Conservation (phyloP, 2,113 vertebrate species). For the Rafetus swinhoei region DNA sequence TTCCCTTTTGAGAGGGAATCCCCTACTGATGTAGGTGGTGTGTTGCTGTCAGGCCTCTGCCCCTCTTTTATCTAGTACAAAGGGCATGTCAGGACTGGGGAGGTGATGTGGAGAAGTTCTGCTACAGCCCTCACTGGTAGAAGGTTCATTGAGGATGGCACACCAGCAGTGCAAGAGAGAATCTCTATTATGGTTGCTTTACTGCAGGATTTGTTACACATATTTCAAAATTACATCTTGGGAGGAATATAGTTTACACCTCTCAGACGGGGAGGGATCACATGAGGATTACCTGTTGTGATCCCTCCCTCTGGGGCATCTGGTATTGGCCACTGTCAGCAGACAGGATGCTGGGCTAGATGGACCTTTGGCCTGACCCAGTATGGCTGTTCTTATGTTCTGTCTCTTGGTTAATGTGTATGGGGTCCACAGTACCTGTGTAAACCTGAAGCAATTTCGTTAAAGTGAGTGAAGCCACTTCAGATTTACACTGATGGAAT, state of each 20-base stretch:
- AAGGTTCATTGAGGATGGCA: background rate
- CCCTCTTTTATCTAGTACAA: background rate
- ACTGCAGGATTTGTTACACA: background rate
- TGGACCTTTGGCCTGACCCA: no score
- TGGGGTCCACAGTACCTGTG: background rate
- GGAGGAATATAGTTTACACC: background rate
- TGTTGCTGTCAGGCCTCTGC: no score
- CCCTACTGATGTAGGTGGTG: background rate
- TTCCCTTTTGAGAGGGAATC: background rate
- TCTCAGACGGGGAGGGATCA: no score
- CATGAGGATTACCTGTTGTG: no score
- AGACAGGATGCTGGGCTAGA: no score
- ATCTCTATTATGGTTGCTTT: background rate
- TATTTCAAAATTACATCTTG: background rate
- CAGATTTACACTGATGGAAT: background rate
- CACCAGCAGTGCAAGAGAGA: background rate
- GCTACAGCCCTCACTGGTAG: background rate
- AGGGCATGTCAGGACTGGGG: background rate
- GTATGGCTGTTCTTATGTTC: no score
- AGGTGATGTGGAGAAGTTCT: background rate
- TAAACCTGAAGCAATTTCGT: background rate
- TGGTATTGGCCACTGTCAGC: no score
- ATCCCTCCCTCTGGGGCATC: no score
- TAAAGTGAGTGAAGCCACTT: background rate
- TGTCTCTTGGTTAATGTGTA: background rate